A percentile compares a stretch with the other conserved stretches of the same genome.
Evolutionary conservation across 2,888 invertebrate species (phyloP).

Genomic region (Rambutsinella grinnellia): DNA sequence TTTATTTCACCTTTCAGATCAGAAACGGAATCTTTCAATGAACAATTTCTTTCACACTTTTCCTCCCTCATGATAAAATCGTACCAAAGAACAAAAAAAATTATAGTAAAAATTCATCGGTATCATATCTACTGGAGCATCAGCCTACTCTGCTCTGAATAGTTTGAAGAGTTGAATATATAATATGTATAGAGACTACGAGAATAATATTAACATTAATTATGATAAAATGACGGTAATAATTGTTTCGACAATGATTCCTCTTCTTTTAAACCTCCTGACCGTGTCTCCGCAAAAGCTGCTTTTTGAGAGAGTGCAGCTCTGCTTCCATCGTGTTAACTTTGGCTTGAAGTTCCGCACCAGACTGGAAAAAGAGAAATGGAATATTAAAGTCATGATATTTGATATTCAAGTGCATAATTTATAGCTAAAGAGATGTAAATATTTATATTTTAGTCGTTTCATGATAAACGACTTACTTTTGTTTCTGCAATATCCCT

Average conservation of each 20-base stretch:
- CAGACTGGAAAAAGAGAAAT: conserved; percentile 42
- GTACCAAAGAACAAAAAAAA: no score
- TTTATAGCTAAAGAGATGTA: no score
- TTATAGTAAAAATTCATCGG: conserved; percentile 8
- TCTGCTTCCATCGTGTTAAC: conserved; percentile 65
- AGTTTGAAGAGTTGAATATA: no score
- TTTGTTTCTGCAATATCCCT: conserved; percentile 52
- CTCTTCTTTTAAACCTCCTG: conserved; percentile 50
- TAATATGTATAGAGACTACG: conserved; percentile 27
- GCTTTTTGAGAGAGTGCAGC: conserved; percentile 63
- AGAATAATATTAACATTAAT: not conserved
- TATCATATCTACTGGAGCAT: conserved; percentile 5
- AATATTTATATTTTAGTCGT: no score
- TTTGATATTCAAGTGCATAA: no score
- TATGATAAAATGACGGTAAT: conserved; percentile 28
- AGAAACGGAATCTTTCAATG: no score
- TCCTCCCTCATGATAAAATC: no score
- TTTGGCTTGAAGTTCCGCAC: conserved; percentile 63
- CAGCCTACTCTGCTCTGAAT: not conserved
- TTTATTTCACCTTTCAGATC: no score
- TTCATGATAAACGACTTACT: no score
- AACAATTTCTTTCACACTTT: no score
- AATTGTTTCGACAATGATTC: conserved; percentile 9
- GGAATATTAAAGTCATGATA: no score
- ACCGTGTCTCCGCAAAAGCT: conserved; percentile 61